phyloP scores from a whole-genome alignment of 2,113 vertebrate species.

The Seriola aureovittata region DNA sequence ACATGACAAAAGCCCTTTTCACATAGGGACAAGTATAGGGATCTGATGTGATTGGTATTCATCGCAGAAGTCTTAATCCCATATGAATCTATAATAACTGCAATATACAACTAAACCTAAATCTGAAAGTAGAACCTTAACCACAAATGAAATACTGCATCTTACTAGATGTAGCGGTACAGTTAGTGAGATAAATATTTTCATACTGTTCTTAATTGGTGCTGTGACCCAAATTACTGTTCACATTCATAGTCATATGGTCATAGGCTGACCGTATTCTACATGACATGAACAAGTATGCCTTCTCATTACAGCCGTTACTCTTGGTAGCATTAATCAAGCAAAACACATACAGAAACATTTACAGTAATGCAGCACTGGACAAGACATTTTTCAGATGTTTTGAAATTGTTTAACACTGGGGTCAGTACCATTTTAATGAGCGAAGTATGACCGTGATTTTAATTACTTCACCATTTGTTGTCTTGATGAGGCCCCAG shows the following conservation, averaged over 20 bases:
- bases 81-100: neutral
- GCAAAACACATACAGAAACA: neutral
- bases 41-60: neutral
- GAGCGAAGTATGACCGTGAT: neutral
- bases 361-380: neutral
- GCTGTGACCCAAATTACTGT: neutral
- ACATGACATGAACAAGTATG: no score
- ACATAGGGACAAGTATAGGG: neutral
- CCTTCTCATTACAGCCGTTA: neutral
- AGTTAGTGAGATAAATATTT: neutral
- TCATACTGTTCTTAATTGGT: neutral
- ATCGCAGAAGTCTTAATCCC: neutral
- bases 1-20: neutral
- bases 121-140: neutral
- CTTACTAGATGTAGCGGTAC: neutral
- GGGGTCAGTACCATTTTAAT: neutral
- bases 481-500: slow-evolving; percentile 13
- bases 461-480: neutral
- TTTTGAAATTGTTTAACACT: neutral
- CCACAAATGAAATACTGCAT: neutral
- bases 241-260: neutral
- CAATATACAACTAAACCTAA: neutral
- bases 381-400: neutral
- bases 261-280: neutral
- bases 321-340: neutral